Evolutionary conservation across 2,797 vertebrate genomes (phyloP), one percentile per base, ranked within the genome.

Genomic region (Poeciliopsis paucimaculata): DNA sequence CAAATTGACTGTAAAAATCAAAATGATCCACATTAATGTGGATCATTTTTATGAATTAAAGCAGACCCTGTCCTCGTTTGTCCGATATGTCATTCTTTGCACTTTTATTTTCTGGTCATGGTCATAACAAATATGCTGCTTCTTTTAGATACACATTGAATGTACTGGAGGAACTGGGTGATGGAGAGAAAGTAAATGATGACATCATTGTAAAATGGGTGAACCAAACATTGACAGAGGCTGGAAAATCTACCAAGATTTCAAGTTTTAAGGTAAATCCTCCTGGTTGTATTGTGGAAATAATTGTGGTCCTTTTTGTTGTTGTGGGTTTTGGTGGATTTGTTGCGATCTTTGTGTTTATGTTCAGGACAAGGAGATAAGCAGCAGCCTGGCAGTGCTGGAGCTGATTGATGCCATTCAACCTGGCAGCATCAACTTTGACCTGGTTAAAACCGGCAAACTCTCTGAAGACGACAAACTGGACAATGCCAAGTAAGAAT

Each of bases 351-450:
- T 55, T 31, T 73, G 28, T 83, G 47, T 84, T 4, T 12, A 5
- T 23, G 16, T 47, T 86, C 84, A 99, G 98, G 98, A 99, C 94
- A 98, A 96, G 90, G 95, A 95, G 53, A 98, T 99, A 94, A 98
- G 98, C 94, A 96, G 95, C 71, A 99, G 98, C 89, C 91, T 98
- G 95, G 95, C 98, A 0, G 97, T 99, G 26, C 90, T 99, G 96
- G 98, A 99, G 88, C 96, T 99, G 93, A 99, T 99, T 1, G 98
- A 99, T 36, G 97, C 98, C 86, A 98, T 99, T 89, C 98, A 99
- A 90, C 98, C 97, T 1, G 95, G 96, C 47, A 97, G 97, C 91
- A 93, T 99, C 93, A 97, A 96, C 93, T 97, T 98, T 23, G 98
- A 99, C 62, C 96, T 99, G 43, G 95, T 99, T 34, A 99, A 98